phyloP scores from a whole-genome alignment of 2,113 vertebrate species.

The Dipodomys ordii region DNA sequence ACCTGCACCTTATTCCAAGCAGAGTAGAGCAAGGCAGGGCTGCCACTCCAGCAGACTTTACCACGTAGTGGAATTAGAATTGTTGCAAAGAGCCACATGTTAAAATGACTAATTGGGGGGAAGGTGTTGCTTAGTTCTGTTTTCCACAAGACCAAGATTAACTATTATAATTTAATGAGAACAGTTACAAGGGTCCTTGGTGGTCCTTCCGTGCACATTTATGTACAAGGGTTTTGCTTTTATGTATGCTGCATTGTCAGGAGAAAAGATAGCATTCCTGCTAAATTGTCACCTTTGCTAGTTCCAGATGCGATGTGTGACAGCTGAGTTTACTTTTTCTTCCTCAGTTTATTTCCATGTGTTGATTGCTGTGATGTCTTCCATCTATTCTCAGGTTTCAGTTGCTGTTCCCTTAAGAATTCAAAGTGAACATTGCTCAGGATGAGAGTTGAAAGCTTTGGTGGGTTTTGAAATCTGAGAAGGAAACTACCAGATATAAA shows the following conservation, averaged over 20 bases:
- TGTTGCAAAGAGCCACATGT: neutral
- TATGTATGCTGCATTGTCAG: neutral
- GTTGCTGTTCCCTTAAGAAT: neutral
- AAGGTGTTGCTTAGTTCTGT: constrained; percentile 14
- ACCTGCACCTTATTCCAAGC: neutral
- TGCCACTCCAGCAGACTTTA: neutral
- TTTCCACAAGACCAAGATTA: neutral
- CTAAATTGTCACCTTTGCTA: neutral
- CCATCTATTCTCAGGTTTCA: neutral
- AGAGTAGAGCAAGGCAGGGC: neutral
- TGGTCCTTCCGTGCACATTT: neutral
- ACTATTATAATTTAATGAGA: neutral
- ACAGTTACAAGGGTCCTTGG: neutral
- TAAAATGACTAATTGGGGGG: constrained; percentile 23
- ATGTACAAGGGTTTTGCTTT: neutral
- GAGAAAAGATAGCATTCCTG: neutral
- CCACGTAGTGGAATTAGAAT: neutral
- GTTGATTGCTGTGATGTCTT: neutral
- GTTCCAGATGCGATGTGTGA: neutral
- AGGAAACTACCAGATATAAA: neutral
- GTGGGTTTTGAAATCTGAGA: constrained; percentile 6
- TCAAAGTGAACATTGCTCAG: neutral
- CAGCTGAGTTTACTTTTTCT: neutral
- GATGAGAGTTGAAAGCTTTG: neutral
- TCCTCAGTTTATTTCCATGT: neutral